These are phyloP conservation scores for Hystrix cristata DNA, from an alignment of 2,113 vertebrate genomes.

Conservation along the genomic window DNA sequence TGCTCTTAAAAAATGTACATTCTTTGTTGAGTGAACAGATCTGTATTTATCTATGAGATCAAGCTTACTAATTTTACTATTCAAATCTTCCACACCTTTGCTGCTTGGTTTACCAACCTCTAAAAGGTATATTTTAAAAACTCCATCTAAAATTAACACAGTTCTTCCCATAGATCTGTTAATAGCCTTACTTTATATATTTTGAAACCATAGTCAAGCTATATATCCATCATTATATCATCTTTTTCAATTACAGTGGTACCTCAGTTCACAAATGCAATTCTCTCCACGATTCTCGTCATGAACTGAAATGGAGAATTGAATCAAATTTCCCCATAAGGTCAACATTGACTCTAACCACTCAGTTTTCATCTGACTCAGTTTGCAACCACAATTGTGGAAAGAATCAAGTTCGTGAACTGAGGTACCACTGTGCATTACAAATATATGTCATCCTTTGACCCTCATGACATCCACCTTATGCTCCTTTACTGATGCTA, in stretches of 20 bases:
- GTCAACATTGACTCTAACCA: not conserved
- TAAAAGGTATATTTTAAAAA: constrained; percentile 6
- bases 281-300: not conserved
- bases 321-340: not conserved
- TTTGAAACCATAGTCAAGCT: not conserved
- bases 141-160: not conserved
- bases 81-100: constrained; percentile 9
- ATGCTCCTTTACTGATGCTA: not conserved
- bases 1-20: constrained; percentile 50
- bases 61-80: constrained; percentile 3
- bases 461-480: not conserved
- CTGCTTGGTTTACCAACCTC: not conserved
- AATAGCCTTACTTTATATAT: not conserved
- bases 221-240: not conserved
- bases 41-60: constrained; percentile 18
- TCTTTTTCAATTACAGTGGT: not conserved
- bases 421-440: not conserved
- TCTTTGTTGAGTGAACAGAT: constrained; percentile 41
- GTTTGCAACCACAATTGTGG: not conserved
- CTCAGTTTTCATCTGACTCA: not conserved
- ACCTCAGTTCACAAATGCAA: not conserved
- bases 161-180: not conserved
- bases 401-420: not conserved
- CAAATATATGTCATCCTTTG: not conserved
- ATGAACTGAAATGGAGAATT: not conserved